Conservation (phyloP, 2,113 vertebrate genomes). For the Archilochus colubris region DNA sequence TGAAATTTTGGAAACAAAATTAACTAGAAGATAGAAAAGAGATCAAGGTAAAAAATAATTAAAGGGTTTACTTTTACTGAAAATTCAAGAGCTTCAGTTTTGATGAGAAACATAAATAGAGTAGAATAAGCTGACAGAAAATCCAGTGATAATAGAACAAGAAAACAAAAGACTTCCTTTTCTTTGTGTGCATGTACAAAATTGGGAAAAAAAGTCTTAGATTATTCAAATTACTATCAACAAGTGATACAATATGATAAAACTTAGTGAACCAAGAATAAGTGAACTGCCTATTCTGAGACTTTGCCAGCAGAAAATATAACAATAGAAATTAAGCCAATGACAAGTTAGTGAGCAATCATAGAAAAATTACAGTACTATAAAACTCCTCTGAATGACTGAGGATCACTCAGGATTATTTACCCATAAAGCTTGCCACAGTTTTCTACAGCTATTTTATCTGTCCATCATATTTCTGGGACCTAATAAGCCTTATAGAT, state of each 20-base stretch:
- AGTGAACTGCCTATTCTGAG: neutral
- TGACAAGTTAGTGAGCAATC: neutral
- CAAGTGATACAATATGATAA: neutral
- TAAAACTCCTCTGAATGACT: neutral
- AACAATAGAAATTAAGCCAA: neutral
- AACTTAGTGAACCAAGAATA: neutral
- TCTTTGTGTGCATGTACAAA: neutral
- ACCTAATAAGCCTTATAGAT: neutral
- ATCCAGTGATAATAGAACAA: neutral
- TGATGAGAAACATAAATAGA: neutral
- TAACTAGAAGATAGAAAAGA: neutral
- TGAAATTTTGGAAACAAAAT: neutral
- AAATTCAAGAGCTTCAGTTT: neutral
- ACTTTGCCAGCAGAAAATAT: neutral
- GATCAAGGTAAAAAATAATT: neutral
- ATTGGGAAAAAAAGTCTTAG: neutral
- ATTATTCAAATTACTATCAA: neutral
- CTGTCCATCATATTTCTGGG: neutral
- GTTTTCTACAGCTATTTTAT: neutral
- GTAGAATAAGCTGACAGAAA: neutral
- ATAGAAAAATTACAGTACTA: neutral
- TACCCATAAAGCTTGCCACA: neutral
- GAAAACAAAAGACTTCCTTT: neutral
- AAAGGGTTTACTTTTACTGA: neutral
- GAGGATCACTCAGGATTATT: neutral